phyloP scores from a whole-genome alignment of 2,888 invertebrate species.

The Eurois occulta region DNA sequence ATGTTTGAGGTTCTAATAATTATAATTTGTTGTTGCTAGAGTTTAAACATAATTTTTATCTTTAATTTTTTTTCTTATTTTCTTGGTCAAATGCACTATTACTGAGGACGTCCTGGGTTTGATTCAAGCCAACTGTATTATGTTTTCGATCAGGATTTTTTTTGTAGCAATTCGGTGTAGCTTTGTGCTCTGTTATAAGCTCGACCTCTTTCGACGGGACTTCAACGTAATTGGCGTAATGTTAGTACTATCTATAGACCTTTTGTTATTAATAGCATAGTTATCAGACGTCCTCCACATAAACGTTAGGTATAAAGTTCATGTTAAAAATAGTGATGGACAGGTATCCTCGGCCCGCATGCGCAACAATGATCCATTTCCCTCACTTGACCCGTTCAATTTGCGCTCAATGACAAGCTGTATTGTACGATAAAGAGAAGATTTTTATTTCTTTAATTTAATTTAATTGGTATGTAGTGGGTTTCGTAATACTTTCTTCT shows the following conservation, averaged over 20 bases:
- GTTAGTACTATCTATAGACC: too few species aligned
- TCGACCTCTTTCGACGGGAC: too few species aligned
- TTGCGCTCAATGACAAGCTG: conserved; percentile 39
- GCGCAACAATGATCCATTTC: conserved; percentile 52
- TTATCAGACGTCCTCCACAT: background rate
- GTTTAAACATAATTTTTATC: background rate
- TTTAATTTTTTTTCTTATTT: too few species aligned
- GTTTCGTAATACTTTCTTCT: rapidly evolving
- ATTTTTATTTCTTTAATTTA: background rate
- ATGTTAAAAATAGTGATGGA: conserved; percentile 50
- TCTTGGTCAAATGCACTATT: too few species aligned
- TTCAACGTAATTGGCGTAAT: too few species aligned
- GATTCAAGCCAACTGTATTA: too few species aligned
- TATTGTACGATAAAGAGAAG: conserved; percentile 22
- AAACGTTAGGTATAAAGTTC: conserved; percentile 29
- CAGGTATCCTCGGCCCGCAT: conserved; percentile 54
- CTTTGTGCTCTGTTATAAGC: too few species aligned
- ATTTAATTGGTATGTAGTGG: background rate
- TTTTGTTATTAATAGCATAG: background rate
- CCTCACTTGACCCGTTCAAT: conserved; percentile 56
- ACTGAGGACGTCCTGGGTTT: too few species aligned
- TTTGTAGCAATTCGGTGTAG: too few species aligned
- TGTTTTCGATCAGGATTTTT: too few species aligned
- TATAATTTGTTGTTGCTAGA: background rate
- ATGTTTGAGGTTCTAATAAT: conserved; percentile 18